phyloP scores from a whole-genome alignment of 1,140 invertebrate species.

The Saxidomus purpurata region DNA sequence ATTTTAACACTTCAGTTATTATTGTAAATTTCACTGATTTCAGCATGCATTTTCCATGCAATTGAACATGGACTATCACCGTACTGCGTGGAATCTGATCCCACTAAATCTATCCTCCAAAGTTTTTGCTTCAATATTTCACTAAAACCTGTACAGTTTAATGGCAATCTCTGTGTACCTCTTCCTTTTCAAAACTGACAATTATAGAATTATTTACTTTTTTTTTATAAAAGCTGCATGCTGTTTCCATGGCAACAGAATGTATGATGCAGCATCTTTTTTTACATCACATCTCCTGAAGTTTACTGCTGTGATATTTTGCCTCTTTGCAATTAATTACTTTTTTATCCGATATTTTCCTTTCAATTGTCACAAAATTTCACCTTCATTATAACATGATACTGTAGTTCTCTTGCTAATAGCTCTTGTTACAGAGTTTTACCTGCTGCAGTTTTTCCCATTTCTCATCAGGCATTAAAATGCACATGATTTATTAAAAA shows the following conservation, averaged over 20 bases:
- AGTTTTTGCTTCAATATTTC: background rate
- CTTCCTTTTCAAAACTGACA: background rate
- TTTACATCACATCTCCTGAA: background rate
- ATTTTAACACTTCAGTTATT: background rate
- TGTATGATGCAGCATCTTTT: background rate
- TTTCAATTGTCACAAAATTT: background rate
- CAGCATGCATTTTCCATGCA: background rate
- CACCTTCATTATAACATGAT: too few relatives aligned
- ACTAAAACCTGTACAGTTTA: background rate
- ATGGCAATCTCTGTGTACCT: background rate
- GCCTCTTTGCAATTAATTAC: background rate
- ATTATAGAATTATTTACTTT: background rate
- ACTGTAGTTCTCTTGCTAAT: too few relatives aligned
- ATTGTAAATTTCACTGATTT: background rate
- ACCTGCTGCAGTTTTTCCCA: too few relatives aligned
- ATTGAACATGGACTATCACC: background rate
- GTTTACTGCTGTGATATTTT: background rate
- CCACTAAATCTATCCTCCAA: background rate
- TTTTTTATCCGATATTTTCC: constrained; percentile 3
- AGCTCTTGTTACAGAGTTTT: too few relatives aligned
- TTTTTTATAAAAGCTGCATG: background rate
- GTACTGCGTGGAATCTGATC: background rate
- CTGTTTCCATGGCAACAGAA: background rate
- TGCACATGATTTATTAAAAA: too few relatives aligned
- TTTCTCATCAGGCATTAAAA: too few relatives aligned